phyloP scores from a whole-genome alignment of 2,888 invertebrate species.

The Agriopis aurantiaria region DNA sequence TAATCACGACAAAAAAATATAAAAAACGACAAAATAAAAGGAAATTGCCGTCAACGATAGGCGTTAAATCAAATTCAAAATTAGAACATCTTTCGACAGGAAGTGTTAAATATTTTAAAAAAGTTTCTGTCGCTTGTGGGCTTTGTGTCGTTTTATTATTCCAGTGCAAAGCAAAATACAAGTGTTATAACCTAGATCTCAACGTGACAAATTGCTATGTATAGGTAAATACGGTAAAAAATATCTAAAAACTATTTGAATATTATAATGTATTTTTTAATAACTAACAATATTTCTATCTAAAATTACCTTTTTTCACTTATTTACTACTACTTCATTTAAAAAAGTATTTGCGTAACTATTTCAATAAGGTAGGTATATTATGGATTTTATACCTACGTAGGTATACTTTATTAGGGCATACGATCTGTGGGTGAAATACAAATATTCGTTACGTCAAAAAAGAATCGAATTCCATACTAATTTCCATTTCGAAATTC shows the following conservation, averaged over 20 bases:
- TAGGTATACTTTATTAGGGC: no score
- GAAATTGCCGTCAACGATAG: constrained; percentile 79
- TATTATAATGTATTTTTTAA: no score
- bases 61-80: constrained; percentile 83
- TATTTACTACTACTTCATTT: no score
- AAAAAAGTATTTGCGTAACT: no score
- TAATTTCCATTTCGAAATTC: no score
- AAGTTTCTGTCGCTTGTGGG: constrained; percentile 50
- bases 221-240: neutral
- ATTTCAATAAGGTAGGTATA: no score
- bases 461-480: no score
- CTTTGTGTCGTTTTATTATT: constrained; percentile 67
- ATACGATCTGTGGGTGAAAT: no score
- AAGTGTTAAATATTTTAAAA: constrained; percentile 79
- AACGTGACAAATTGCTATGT: constrained; percentile 41
- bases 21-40: constrained; percentile 71
- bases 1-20: constrained; percentile 64
- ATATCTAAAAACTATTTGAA: neutral
- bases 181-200: constrained; percentile 49
- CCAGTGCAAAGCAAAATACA: constrained; percentile 50
- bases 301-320: no score
- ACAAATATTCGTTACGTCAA: no score
- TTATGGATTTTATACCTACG: no score
- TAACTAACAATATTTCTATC: no score
- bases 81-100: constrained; percentile 83